Evolutionary conservation across 2,888 invertebrate genomes (phyloP).

Genomic region (Drosophila aldrichi): DNA sequence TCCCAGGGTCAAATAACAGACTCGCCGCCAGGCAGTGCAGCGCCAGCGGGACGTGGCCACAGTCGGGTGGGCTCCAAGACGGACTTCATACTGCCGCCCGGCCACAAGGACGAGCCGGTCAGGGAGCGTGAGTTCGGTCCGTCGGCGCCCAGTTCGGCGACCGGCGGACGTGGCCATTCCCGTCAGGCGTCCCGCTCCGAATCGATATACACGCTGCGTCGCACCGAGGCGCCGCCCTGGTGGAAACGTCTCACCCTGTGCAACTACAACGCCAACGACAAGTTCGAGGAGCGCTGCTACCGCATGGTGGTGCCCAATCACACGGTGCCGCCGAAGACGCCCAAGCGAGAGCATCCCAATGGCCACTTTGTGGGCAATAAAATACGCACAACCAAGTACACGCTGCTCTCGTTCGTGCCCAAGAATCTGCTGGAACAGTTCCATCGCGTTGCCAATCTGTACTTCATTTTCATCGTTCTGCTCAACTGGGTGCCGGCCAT

Average conservation of each 20-base stretch:
- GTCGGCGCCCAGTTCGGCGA: constrained; percentile 86
- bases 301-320: constrained; percentile 94
- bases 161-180: constrained; percentile 89
- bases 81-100: constrained; percentile 94
- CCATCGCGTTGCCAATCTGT: constrained; percentile 98
- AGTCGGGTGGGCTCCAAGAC: constrained; percentile 94
- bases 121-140: constrained; percentile 86
- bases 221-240: constrained; percentile 89
- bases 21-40: constrained; percentile 79
- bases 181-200: constrained; percentile 95
- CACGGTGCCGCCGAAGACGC: constrained; percentile 92
- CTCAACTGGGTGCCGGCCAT: constrained; percentile 98
- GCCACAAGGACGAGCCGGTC: constrained; percentile 92
- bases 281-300: constrained; percentile 89
- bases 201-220: constrained; percentile 94
- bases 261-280: constrained; percentile 88
- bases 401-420: constrained; percentile 96
- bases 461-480: constrained; percentile 98
- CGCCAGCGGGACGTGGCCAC: constrained; percentile 87
- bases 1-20: constrained; percentile 95
- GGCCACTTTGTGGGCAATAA: constrained; percentile 93
- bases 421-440: constrained; percentile 99
- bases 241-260: constrained; percentile 90
- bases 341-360: constrained; percentile 93
- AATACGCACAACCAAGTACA: constrained; percentile 98